Conservation (phyloP, 2,888 invertebrate genomes). For the Caenorhabditis afra region DNA sequence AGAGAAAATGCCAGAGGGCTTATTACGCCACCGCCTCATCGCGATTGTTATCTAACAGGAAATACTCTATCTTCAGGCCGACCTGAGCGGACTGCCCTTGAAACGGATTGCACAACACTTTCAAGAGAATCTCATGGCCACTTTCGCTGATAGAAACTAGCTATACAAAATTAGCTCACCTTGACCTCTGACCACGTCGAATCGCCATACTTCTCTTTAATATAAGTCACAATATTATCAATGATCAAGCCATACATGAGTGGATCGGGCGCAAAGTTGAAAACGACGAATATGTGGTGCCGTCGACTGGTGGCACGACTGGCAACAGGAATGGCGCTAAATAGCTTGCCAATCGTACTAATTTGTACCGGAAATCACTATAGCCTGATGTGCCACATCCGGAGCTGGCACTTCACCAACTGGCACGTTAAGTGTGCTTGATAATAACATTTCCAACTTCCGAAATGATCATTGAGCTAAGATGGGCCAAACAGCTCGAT, state of each 20-base stretch:
- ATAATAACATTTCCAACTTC: constrained; percentile 7
- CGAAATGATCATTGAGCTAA: constrained; percentile 21
- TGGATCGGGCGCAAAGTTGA: too few relatives aligned
- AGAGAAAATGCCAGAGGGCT: constrained; percentile 5
- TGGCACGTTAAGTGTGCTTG: neutral
- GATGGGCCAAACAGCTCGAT: neutral
- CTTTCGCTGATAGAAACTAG: neutral
- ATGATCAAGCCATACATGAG: constrained; percentile 95
- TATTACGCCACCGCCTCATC: constrained; percentile 43
- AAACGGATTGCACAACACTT: constrained; percentile 46
- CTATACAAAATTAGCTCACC: constrained; percentile 41
- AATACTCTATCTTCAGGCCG: constrained; percentile 24
- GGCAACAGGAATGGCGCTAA: constrained; percentile 7
- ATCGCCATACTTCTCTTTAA: constrained; percentile 93
- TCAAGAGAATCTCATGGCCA: constrained; percentile 31
- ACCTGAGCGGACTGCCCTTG: constrained; percentile 49
- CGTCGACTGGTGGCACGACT: too few relatives aligned
- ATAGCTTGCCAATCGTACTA: constrained; percentile 33
- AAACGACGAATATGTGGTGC: neutral
- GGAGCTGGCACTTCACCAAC: constrained; percentile 10
- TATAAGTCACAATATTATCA: constrained; percentile 94
- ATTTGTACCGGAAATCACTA: constrained; percentile 45
- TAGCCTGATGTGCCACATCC: constrained; percentile 47
- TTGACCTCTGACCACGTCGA: constrained; percentile 86
- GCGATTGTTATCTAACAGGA: constrained; percentile 52